These are phyloP conservation scores for Ornithoptera alexandrae DNA, from an alignment of 2,888 invertebrate genomes.

Conservation along the genomic window DNA sequence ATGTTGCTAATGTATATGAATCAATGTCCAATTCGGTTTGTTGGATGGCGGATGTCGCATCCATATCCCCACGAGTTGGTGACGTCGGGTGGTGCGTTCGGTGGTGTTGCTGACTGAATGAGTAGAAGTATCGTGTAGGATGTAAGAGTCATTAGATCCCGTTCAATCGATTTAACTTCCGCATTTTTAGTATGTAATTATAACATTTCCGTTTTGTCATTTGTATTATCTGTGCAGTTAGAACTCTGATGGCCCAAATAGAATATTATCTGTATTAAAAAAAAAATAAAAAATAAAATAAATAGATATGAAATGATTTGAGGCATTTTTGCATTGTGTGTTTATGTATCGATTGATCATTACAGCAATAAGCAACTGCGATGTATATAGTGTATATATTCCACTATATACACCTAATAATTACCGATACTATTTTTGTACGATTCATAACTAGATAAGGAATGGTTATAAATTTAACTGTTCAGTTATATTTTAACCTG, in stretches of 20 bases:
- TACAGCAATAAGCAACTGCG: slow-evolving; percentile 12
- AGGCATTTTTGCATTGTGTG: slow-evolving; percentile 21
- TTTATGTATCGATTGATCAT: too few species aligned
- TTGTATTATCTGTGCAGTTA: slow-evolving; percentile 22
- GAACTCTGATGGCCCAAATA: slow-evolving; percentile 11
- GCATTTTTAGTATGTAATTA: slow-evolving; percentile 37
- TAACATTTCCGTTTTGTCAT: background rate
- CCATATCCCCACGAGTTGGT: background rate
- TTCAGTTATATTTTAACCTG: background rate
- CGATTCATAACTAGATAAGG: slow-evolving; percentile 21
- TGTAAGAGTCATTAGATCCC: slow-evolving; percentile 44
- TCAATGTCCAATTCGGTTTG: slow-evolving; percentile 41
- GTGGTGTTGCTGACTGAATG: slow-evolving; percentile 47
- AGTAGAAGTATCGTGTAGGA: slow-evolving; percentile 39
- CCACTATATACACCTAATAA: too few species aligned
- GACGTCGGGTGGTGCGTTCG: background rate
- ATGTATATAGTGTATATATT: too few species aligned
- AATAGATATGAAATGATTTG: slow-evolving; percentile 7
- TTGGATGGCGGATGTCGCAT: background rate
- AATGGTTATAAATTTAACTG: slow-evolving; percentile 9
- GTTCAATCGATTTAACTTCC: slow-evolving; percentile 36
- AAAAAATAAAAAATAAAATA: slow-evolving; percentile 3
- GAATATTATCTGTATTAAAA: slow-evolving; percentile 16
- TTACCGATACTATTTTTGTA: slow-evolving; percentile 33
- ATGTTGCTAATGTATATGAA: background rate